Evolutionary conservation across 30 jellyfish, hydroid and myxozoan genomes (phyloP).

Genomic region (Morbakka virulenta): DNA sequence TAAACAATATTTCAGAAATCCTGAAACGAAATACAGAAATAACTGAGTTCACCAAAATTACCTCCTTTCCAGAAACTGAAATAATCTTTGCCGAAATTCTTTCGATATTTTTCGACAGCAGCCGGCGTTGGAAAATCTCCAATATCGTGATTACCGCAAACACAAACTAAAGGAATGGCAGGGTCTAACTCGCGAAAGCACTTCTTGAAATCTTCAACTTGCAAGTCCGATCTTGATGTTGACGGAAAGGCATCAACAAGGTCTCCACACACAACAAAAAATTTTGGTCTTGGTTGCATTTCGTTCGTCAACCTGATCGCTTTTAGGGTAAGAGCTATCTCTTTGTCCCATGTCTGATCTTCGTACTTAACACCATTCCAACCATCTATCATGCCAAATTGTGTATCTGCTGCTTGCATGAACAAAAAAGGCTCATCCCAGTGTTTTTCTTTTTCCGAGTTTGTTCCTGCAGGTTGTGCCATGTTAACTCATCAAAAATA

Average conservation of each 20-base stretch:
- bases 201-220: constrained; percentile 53
- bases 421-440: constrained; percentile 66
- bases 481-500: too few relatives aligned
- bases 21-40: not conserved
- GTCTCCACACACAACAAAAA: constrained; percentile 89
- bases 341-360: constrained; percentile 73
- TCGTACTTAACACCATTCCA: constrained; percentile 80
- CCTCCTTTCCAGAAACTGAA: constrained; percentile 82
- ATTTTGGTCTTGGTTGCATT: constrained; percentile 75
- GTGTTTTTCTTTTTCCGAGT: constrained; percentile 26
- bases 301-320: constrained; percentile 63
- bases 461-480: too few relatives aligned
- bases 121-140: constrained; percentile 83
- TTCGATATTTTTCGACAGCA: constrained; percentile 37
- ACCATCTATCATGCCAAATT: constrained; percentile 79
- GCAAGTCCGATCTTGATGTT: constrained; percentile 48
- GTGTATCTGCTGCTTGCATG: constrained; percentile 93
- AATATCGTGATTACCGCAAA: constrained; percentile 94
- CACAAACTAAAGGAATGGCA: constrained; percentile 70
- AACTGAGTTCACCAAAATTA: too few relatives aligned
- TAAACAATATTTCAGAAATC: not conserved
- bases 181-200: constrained; percentile 43
- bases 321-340: constrained; percentile 62
- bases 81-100: constrained; percentile 81
- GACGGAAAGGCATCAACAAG: constrained; percentile 90